Conservation (phyloP, 2,113 vertebrate species). For the Pseudopodoces humilis region DNA sequence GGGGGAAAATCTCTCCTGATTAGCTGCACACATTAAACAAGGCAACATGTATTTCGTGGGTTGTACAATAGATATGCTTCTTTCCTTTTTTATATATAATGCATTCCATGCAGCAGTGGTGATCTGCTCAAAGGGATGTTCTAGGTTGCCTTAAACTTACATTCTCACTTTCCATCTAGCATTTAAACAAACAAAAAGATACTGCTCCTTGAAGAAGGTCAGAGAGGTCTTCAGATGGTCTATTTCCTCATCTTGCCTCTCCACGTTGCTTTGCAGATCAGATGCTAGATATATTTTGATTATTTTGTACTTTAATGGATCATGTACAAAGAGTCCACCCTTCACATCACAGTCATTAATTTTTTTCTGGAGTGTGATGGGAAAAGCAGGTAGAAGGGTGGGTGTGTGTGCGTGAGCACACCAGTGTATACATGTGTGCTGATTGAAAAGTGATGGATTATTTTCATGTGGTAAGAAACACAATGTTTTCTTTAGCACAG, state of each 20-base stretch:
- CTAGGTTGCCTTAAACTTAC: constrained; percentile 33
- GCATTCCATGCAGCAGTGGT: not conserved
- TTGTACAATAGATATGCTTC: rapidly evolving
- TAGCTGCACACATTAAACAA: not conserved
- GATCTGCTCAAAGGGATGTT: constrained; percentile 10
- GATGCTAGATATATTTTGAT: constrained; percentile 80
- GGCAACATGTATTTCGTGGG: not conserved
- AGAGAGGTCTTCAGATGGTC: constrained; percentile 46
- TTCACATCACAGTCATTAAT: constrained; percentile 81
- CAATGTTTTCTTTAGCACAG: constrained; percentile 99
- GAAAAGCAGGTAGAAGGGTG: constrained; percentile 88
- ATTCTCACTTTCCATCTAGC: not conserved
- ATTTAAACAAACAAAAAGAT: constrained; percentile 67
- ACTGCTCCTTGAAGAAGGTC: constrained; percentile 48
- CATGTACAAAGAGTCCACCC: constrained; percentile 80
- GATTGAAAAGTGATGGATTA: constrained; percentile 94
- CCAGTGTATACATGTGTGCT: constrained; percentile 61
- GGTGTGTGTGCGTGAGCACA: not conserved
- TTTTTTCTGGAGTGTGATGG: constrained; percentile 85
- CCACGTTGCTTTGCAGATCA: constrained; percentile 72
- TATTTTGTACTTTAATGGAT: constrained; percentile 83
- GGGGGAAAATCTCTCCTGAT: not conserved
- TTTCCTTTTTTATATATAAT: not conserved
- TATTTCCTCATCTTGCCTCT: constrained; percentile 65
- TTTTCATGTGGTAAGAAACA: constrained; percentile 96